phyloP scores from a whole-genome alignment of 2,888 invertebrate genomes.

The Priocnemis perturbator region DNA sequence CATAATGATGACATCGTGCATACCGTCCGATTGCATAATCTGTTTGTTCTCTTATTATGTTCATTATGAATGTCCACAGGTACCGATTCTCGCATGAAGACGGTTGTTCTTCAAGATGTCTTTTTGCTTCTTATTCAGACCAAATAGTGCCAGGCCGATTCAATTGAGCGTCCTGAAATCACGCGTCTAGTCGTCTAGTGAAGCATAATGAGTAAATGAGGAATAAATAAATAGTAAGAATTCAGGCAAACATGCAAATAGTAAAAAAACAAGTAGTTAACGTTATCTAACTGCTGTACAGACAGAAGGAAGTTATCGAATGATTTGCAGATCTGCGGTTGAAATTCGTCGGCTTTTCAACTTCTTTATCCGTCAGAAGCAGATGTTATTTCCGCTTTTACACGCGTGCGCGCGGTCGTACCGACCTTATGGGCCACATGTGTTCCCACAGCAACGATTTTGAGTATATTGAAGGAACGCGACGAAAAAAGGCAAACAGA shows the following conservation, averaged over 20 bases:
- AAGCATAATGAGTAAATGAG: too few relatives aligned
- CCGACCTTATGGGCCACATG: conserved; percentile 41
- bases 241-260: too few relatives aligned
- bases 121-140: too few relatives aligned
- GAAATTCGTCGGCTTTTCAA: conserved; percentile 35
- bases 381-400: conserved; percentile 67
- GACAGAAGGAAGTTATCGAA: too few relatives aligned
- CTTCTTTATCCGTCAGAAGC: conserved; percentile 42
- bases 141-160: too few relatives aligned
- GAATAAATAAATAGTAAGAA: too few relatives aligned
- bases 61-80: conserved; percentile 33
- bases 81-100: background rate
- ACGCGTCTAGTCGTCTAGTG: too few relatives aligned
- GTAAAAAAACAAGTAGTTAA: too few relatives aligned
- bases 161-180: too few relatives aligned
- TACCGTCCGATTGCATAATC: conserved; percentile 57
- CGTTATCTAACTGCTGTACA: too few relatives aligned
- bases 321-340: too few relatives aligned
- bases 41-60: conserved; percentile 55
- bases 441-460: conserved; percentile 45
- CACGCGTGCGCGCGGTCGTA: background rate
- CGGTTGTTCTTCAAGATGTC: conserved; percentile 4
- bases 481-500: too few relatives aligned
- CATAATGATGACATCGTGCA: conserved; percentile 55
- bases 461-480: conserved; percentile 8